Percentiles rank a stretch among this genome's conserved stretches.
phyloP scores from a whole-genome alignment of 92 coral and sea anemone genomes.

The Blastomussa wellsi region DNA sequence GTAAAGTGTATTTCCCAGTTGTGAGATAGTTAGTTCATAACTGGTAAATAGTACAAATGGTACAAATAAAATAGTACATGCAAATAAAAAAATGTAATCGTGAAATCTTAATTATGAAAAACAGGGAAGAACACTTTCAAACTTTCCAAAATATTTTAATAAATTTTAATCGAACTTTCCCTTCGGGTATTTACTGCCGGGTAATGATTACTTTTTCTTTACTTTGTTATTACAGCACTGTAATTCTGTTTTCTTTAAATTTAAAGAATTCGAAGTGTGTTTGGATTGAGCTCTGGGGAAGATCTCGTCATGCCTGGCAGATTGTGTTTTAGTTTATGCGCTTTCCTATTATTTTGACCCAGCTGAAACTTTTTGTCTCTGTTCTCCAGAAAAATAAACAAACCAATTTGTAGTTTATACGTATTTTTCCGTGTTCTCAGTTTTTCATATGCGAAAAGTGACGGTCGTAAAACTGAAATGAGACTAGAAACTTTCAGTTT shows the following conservation, averaged over 20 bases:
- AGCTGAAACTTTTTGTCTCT: too few relatives aligned
- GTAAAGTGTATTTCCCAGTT: too few relatives aligned
- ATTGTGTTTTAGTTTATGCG: too few relatives aligned
- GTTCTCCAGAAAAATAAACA: not conserved
- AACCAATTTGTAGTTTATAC: too few relatives aligned
- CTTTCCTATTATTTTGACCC: too few relatives aligned
- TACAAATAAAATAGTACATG: too few relatives aligned
- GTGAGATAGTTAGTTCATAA: too few relatives aligned
- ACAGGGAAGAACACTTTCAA: not conserved
- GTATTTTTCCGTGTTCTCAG: not conserved
- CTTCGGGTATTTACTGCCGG: not conserved
- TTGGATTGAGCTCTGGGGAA: too few relatives aligned
- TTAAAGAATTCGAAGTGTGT: too few relatives aligned
- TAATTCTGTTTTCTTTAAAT: not conserved
- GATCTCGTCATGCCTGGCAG: too few relatives aligned
- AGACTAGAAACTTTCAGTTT: conserved; percentile 1
- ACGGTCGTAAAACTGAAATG: not conserved
- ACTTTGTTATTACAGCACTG: not conserved
- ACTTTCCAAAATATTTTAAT: not conserved
- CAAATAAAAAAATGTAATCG: not conserved
- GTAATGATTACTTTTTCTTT: too few relatives aligned
- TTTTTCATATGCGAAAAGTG: not conserved
- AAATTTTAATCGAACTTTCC: not conserved
- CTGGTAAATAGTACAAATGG: too few relatives aligned
- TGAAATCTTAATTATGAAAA: not conserved